Base-by-base conservation (phyloP, 2,888 invertebrate genomes). In the Choristoneura rosaceana region DNA sequence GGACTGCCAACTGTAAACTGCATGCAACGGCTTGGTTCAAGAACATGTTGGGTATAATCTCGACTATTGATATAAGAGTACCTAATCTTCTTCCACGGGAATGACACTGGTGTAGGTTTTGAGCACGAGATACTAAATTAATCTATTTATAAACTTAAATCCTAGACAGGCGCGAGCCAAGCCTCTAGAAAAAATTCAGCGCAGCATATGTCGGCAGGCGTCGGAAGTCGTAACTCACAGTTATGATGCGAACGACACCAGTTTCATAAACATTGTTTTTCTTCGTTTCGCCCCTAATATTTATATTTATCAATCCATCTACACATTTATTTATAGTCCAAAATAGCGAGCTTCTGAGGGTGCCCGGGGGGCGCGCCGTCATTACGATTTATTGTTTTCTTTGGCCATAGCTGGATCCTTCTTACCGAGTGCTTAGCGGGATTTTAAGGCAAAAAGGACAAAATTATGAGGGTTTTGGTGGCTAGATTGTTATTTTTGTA, bases 271-370 rank as follows among this genome's bases (percentile, higher is more conserved):
- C 94, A 93, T 92, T 93, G 94, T 94, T 94, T 93, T 93, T 93
- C 93, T 93, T 91, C 89, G 85, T 93, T 93, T 93, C 92, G 92
- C 92, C 93, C 93, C 93, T 90, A 92, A 93, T 94, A 93, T 94
- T 94, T 94, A 93, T 94, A 93, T 94, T 94, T 93, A 94, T 94
- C 93, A 94, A 93, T 93, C 91, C 92, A 93, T 94, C 93, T 94
- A 93, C 92, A 91, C 92, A 93, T 93, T 93, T 93, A 93, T 93
- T 92, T 94, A 92, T 93, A 93, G 93, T 91, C 85, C 85, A 89
- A 90, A 93, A 93, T 92, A 92, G 93, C 92, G 89, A 90, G 89
- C 90, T 89, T 90, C 90, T 86, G 88, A 92, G 93, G 93, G 93
- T 90, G 90, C 91, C 90, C 90, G 82, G 81, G 91, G 90, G 91